Evolutionary conservation across 1,140 invertebrate species (phyloP).

Genomic region (Solen grandis): DNA sequence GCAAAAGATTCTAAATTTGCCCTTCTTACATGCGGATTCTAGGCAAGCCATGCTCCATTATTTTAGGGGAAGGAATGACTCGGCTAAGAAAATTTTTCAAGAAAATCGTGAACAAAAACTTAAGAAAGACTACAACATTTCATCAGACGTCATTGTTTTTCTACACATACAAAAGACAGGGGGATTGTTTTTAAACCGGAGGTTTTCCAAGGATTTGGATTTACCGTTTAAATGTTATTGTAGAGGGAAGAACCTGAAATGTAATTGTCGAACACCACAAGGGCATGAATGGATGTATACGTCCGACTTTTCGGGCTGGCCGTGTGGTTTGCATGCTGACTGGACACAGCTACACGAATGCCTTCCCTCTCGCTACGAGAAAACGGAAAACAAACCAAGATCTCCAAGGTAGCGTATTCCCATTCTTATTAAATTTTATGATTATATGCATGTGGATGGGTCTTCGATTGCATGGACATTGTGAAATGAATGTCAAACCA

Average conservation of each 20-base stretch:
- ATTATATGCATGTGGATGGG: too few relatives aligned
- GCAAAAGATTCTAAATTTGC: not conserved
- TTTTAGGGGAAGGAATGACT: not conserved
- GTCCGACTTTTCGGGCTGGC: conserved; percentile 17
- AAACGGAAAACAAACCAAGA: not conserved
- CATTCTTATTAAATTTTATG: too few relatives aligned
- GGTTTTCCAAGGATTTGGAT: not conserved
- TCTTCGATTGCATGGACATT: too few relatives aligned
- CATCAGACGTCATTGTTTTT: conserved; percentile 23
- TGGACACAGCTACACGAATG: conserved; percentile 38
- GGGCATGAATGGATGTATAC: conserved; percentile 19
- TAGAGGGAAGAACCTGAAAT: not conserved
- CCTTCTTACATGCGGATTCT: not conserved
- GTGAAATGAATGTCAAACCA: too few relatives aligned
- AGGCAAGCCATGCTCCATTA: not conserved
- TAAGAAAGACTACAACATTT: not conserved
- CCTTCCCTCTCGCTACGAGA: not conserved
- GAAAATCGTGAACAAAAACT: not conserved
- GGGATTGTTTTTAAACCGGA: conserved; percentile 10
- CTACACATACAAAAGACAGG: conserved; percentile 39
- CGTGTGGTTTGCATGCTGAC: conserved; percentile 36
- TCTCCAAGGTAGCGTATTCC: not conserved
- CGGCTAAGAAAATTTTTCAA: not conserved
- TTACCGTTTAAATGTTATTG: conserved; percentile 22
- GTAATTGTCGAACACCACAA: conserved; percentile 6